phyloP scores from a whole-genome alignment of 2,888 invertebrate species.

The Blera fallax region DNA sequence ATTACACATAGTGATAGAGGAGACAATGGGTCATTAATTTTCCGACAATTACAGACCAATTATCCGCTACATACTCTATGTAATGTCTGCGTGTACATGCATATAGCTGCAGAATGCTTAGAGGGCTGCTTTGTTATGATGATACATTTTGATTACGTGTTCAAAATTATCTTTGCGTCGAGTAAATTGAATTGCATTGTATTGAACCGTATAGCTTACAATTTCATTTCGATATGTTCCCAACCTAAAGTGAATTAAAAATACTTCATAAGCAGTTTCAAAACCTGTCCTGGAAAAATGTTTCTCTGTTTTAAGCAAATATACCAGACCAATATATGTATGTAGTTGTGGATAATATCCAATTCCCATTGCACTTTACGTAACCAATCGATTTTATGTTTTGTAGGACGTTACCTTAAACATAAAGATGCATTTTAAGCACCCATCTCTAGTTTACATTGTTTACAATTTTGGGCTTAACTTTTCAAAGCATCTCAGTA shows the following conservation, averaged over 20 bases:
- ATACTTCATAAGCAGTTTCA: too few species aligned
- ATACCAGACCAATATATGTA: not conserved
- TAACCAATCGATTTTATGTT: not conserved
- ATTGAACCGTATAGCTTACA: too few species aligned
- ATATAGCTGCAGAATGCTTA: not conserved
- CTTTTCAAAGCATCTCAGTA: slow-evolving; percentile 46
- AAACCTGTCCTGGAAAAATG: too few species aligned
- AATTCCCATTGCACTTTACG: not conserved
- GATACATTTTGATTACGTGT: not conserved
- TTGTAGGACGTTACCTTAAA: slow-evolving; percentile 2
- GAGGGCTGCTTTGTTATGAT: not conserved
- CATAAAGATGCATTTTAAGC: slow-evolving; percentile 36
- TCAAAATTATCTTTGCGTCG: too few species aligned
- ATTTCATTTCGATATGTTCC: too few species aligned
- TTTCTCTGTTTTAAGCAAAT: too few species aligned
- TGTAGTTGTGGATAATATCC: not conserved
- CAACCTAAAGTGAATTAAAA: too few species aligned
- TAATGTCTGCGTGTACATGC: not conserved
- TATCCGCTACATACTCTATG: not conserved
- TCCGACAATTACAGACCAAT: slow-evolving; percentile 55
- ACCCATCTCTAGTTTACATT: slow-evolving; percentile 33
- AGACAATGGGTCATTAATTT: slow-evolving; percentile 67
- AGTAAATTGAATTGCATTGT: not conserved
- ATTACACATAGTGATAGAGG: not conserved
- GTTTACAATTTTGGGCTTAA: slow-evolving; percentile 37